A percentile compares a stretch with the other conserved stretches of the same genome.
Evolutionary conservation across 2,797 vertebrate genomes (phyloP).

Genomic region (Fringilla coelebs): DNA sequence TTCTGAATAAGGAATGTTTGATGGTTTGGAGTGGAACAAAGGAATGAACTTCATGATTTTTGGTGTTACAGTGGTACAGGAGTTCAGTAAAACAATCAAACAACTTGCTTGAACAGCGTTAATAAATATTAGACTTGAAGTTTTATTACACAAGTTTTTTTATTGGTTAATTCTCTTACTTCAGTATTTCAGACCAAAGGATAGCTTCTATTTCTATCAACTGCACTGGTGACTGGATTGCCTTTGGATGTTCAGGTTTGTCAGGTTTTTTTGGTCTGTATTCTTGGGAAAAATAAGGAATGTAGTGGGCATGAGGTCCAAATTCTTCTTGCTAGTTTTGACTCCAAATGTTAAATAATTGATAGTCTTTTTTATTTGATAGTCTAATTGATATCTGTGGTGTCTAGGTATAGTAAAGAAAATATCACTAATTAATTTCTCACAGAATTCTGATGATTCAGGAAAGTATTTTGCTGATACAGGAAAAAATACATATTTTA

Average conservation of each 20-base stretch:
- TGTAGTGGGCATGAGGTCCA: background rate
- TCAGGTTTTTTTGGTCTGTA: background rate
- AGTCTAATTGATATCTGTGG: too few species aligned
- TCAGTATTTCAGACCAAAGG: slow-evolving; percentile 92
- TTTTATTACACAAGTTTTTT: background rate
- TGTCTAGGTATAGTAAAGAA: background rate
- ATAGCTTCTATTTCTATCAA: slow-evolving; percentile 87
- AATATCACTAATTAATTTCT: background rate
- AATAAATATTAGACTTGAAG: background rate
- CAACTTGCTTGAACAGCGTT: background rate
- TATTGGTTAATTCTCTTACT: background rate
- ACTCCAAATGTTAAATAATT: background rate
- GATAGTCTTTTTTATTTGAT: too few species aligned
- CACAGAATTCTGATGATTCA: background rate
- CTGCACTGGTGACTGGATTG: slow-evolving; percentile 92
- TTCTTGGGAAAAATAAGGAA: background rate
- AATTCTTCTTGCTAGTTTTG: background rate
- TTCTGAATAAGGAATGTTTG: background rate
- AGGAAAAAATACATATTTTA: background rate
- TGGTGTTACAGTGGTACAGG: background rate
- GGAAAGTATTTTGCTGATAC: background rate
- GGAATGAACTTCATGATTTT: background rate
- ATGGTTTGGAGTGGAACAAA: background rate
- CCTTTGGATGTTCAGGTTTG: slow-evolving; percentile 92
- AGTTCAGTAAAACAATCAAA: background rate